These are phyloP conservation scores for Sylvia borin DNA, from an alignment of 2,797 vertebrate genomes.

Conservation along the genomic window DNA sequence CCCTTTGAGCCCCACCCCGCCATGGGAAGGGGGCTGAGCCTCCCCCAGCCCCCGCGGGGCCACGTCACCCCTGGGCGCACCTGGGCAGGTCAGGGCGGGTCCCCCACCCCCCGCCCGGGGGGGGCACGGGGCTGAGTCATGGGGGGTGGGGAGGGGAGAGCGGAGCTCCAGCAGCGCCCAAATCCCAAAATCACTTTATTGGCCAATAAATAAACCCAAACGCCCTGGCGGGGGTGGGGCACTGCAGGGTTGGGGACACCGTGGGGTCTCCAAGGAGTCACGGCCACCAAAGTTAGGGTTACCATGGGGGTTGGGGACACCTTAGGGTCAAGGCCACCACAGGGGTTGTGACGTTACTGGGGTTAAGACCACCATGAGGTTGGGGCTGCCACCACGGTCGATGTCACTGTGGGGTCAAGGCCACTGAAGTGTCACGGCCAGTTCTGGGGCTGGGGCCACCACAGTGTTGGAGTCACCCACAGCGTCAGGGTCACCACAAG, in stretches of 20 bases:
- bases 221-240: accelerated
- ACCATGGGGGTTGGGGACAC: too few species aligned
- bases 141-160: not conserved
- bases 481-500: not conserved
- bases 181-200: not conserved
- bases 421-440: not conserved
- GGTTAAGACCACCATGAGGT: accelerated
- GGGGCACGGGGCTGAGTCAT: too few species aligned
- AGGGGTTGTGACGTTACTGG: accelerated
- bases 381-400: not conserved
- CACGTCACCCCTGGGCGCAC: not conserved
- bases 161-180: not conserved
- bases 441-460: not conserved
- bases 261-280: not conserved
- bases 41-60: not conserved
- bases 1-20: not conserved
- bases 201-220: not conserved
- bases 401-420: not conserved
- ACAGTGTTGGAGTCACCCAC: not conserved
- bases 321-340: not conserved
- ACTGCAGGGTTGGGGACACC: not conserved
- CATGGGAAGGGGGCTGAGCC: not conserved
- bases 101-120: too few species aligned
- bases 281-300: not conserved
- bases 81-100: not conserved